Base-by-base conservation (phyloP, 2,113 vertebrate genomes). In the Boulengeromyrus knoepffleri region DNA sequence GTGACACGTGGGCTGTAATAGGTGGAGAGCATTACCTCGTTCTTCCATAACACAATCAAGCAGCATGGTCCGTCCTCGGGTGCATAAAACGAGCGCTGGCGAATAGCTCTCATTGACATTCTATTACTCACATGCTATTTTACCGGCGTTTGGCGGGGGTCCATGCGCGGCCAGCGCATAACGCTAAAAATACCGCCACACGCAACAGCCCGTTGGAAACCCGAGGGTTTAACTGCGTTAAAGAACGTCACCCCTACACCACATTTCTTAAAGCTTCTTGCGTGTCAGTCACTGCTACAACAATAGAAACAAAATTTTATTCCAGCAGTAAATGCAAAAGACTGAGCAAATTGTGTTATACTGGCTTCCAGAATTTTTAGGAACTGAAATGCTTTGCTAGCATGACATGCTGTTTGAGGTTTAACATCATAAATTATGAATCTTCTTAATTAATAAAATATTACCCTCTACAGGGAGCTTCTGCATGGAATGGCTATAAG, bases 11-110 rank as follows among this genome's bases (percentile, higher is more conserved):
- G 45, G 88, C 92, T 92, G 88, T 90, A 74, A 89, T 66, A 39
- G 62, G 90, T 80, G 56, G 92, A 92, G 93, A 92, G 91, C 92
- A 94, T 94, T 94, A 94, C 92, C 90, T 62, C 91, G 24, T 91
- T 94, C 95, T 95, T 96, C 94, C 95, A 95, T 92, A 94, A 95
- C 95, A 95, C 92, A 94, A 94, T 93, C 94, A 93, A 91, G 52
- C 90, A 89, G 89, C 93, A 83, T 92, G 85, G 85, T 27, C 47
- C 90, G 92, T 92, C 42, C 84, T 89, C 84, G 24, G 91, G 92
- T 47, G 93, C 92, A 92, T 88, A 74, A 88, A 66, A 91, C 90
- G 91, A 92, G 92, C 92, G 91, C 92, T 92, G 93, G 91, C 92
- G 9, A 94, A 93, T 93, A 93, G 91, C 90, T 92, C 90, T 93